phyloP scores from a whole-genome alignment of 2,113 vertebrate genomes.

The Epinephelus moara region DNA sequence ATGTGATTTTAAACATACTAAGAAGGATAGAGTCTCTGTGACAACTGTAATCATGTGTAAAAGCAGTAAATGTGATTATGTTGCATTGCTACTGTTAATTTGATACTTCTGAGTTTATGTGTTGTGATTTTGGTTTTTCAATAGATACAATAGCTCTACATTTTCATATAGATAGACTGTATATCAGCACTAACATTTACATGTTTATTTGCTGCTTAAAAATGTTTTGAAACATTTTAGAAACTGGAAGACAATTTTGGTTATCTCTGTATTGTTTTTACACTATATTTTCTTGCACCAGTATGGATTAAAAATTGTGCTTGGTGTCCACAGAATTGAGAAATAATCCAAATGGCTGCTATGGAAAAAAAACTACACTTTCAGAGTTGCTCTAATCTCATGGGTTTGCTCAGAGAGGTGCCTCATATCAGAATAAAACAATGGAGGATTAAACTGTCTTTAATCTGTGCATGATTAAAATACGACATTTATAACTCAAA shows the following conservation, averaged over 20 bases:
- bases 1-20: slow-evolving; percentile 14
- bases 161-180: not conserved
- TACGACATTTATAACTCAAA: slow-evolving; percentile 26
- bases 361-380: not conserved
- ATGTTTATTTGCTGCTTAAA: not conserved
- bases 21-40: not conserved
- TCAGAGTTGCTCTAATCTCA: slow-evolving; percentile 28
- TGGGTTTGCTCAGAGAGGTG: not conserved
- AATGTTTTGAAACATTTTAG: not conserved
- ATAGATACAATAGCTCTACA: not conserved
- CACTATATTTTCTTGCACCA: not conserved
- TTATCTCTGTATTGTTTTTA: not conserved
- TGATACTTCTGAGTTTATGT: not conserved
- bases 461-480: slow-evolving; percentile 40
- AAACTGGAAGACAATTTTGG: not conserved
- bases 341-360: not conserved
- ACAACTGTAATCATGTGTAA: not conserved
- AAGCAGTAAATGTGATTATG: not conserved
- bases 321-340: not conserved
- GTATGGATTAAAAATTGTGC: not conserved
- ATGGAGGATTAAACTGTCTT: slow-evolving; percentile 20
- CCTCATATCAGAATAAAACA: slow-evolving; percentile 27
- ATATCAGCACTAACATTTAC: not conserved
- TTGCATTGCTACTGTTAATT: not conserved
- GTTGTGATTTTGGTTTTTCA: not conserved